Evolutionary conservation across 2,888 invertebrate genomes (phyloP), one percentile per base, ranked within the genome.

Genomic region (Pachydiplax longipennis): DNA sequence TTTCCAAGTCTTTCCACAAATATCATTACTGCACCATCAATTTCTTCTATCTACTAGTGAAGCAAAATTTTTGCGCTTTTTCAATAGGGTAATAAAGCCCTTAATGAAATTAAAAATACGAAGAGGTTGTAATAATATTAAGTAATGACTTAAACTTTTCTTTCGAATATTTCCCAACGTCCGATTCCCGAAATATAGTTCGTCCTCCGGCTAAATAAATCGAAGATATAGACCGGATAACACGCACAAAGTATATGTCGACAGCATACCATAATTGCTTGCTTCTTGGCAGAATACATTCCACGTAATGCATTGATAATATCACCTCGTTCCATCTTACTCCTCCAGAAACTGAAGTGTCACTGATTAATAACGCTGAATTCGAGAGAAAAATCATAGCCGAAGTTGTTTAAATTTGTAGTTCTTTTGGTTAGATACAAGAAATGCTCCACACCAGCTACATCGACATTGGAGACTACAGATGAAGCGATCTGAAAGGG

Each of bases 351-450:
- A 53, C 13, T 5, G 18, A 44, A 35, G 35, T 8, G n/a, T 87
- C 87, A 87, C 61, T 87, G 65, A 65, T 65, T 61, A 87, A 87
- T 61, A 40, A 87, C 61, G 13, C 61, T 87, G 2, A 87, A 40
- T 87, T 87, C 87, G 10, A 65, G 87, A 37, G 61, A 1, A 87
- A 87, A 87, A 87, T 87, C 87, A 37, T 87, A 87, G 37, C 40
- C n/a, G 37, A 61, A 65, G 40, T 65, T 87, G 37, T 87, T 87
- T n/a, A 65, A n/a, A 87, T 87, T 87, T 15, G 87, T 87, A 22
- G 87, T 61, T 22, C 87, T 87, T 87, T 87, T 87, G 8, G 87
- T 87, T 2, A 87, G 87, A 61, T 87, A 87, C 37, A 87, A 37
- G 65, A 87, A 87, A 35, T 37, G 58, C n/a, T 87, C 58, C n/a